Evolutionary conservation across 2,797 vertebrate species (phyloP), one percentile per base, ranked within the genome.

Genomic region (Schizothorax lantsangensis): DNA sequence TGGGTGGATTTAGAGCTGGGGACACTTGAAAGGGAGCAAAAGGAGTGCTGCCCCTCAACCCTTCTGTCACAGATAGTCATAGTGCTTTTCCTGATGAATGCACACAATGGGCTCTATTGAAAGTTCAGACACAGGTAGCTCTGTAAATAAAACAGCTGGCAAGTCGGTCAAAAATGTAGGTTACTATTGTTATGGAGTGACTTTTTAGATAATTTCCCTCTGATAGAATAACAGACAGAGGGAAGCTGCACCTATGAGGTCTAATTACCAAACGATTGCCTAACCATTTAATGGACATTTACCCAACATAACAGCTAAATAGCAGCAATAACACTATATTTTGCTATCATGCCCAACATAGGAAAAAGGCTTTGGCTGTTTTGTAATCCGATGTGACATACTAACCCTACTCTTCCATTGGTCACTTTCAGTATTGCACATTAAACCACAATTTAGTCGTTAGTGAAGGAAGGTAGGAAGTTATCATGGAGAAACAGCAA

Each of bases 401-500:
- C 26, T 64, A 68, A 85, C 30, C 30, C 30, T 30, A 30, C 30
- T 30, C 30, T 30, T 30, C 30, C 30, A 30, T 26, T 85, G 84
- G 75, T 79, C 75, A 85, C 33, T 78, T 84, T 75, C 11, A 78
- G 23, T 90, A 86, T 92, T 88, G 89, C 89, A 90, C 87, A 85
- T 59, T 68, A 84, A 95, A 94, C 94, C 94, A 91, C 93, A 95
- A 69, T 88, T 86, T 89, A 93, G 92, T 93, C 92, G 93, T 95
- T 95, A 90, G 89, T 89, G 91, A 93, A 93, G 91, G 92, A 95
- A 94, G 86, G 93, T 88, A 91, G 92, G 91, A 92, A 90, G 92
- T 94, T 92, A 94, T 93, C 93, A 87, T 90, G 90, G 88, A 90
- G 91, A 91, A 91, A 92, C 74, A 92, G 91, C 92, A 91, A 94